These are phyloP conservation scores for Serilophus lunatus DNA, from an alignment of 2,113 vertebrate species.

Conservation along the genomic window DNA sequence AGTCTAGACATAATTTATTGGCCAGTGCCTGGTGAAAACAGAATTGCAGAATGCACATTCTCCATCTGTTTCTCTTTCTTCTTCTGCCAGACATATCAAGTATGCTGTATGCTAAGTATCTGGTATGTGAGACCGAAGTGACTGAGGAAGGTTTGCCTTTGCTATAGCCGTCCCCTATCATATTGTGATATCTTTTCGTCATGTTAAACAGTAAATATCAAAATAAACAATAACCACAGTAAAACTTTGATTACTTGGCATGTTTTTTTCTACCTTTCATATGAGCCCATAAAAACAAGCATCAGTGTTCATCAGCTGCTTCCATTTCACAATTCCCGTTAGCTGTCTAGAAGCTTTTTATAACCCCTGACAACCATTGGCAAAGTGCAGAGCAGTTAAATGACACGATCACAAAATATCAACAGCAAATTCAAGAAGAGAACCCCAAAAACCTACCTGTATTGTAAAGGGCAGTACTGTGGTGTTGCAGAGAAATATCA, in stretches of 20 bases:
- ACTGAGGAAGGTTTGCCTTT: not conserved
- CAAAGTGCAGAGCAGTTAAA: slow-evolving; percentile 3
- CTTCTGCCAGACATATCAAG: slow-evolving; percentile 30
- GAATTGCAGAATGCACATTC: slow-evolving; percentile 39
- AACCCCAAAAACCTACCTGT: not conserved
- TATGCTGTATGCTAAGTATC: slow-evolving; percentile 24
- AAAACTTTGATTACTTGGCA: not conserved
- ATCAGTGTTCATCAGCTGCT: not conserved
- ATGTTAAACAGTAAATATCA: not conserved
- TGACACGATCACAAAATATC: not conserved
- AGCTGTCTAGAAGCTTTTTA: slow-evolving; percentile 3
- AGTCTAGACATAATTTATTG: slow-evolving; percentile 70
- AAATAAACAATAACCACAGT: slow-evolving; percentile 2
- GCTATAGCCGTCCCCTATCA: not conserved
- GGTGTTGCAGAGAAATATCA: not conserved
- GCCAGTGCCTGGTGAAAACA: slow-evolving; percentile 48
- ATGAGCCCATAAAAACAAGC: not conserved
- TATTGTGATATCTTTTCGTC: not conserved
- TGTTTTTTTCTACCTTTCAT: not conserved
- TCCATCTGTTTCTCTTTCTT: slow-evolving; percentile 2
- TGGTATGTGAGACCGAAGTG: slow-evolving; percentile 5
- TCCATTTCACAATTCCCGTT: not conserved
- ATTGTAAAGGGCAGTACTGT: not conserved
- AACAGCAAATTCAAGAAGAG: not conserved
- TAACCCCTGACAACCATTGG: not conserved